A percentile compares a stretch with the other conserved stretches of the same genome.
Evolutionary conservation across 2,113 vertebrate genomes (phyloP).

Genomic region (Myotis yumanensis): DNA sequence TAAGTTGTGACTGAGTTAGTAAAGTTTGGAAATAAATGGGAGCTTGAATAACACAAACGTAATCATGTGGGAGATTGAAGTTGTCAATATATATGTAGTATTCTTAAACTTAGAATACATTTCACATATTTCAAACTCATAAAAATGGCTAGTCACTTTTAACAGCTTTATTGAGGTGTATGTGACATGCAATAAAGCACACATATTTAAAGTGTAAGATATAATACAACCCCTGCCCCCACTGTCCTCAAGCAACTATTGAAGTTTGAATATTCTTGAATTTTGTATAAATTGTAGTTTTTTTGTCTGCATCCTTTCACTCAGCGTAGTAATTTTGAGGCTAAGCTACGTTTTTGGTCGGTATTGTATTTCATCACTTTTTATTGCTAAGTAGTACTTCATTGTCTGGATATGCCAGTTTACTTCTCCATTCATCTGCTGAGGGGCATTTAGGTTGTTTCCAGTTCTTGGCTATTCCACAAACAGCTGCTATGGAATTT

Average conservation of each 20-base stretch:
- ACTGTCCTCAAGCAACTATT: background rate
- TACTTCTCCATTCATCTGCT: background rate
- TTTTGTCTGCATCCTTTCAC: background rate
- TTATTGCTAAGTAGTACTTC: constrained; percentile 6
- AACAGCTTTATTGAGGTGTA: background rate
- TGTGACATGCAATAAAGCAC: background rate
- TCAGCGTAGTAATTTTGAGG: background rate
- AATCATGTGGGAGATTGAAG: background rate
- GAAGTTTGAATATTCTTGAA: background rate
- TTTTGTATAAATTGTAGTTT: background rate
- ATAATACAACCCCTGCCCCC: background rate
- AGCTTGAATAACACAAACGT: constrained; percentile 28
- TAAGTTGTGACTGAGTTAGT: background rate
- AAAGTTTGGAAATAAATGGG: background rate
- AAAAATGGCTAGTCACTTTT: background rate
- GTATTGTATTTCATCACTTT: background rate
- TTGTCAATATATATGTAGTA: background rate
- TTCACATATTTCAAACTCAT: background rate
- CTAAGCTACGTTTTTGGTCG: background rate
- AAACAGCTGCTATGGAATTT: background rate
- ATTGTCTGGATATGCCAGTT: background rate
- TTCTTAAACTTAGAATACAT: constrained; percentile 22
- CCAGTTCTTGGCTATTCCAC: background rate
- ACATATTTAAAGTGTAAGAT: background rate
- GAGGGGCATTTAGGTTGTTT: background rate